Percentiles rank a stretch among this genome's conserved stretches.
Evolutionary conservation across 2,888 invertebrate species (phyloP).

Genomic region (Hoplodrina ambigua): DNA sequence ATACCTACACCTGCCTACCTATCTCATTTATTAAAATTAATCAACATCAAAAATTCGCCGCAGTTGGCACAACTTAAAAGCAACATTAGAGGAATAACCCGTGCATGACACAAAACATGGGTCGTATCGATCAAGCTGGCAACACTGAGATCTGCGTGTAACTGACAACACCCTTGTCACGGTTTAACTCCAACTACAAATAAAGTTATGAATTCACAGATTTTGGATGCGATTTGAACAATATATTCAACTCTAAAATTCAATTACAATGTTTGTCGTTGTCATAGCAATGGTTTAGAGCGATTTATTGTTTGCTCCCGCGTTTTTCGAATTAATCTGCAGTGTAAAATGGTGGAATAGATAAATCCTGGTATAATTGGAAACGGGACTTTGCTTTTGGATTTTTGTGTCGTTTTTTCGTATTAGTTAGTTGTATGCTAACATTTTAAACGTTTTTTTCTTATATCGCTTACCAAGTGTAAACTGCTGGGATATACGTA

Average conservation of each 20-base stretch:
- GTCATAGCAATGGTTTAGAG: conserved; percentile 39
- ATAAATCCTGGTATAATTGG: conserved; percentile 49
- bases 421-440: too few species aligned
- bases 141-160: conserved; percentile 59
- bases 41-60: neutral
- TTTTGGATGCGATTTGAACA: conserved; percentile 53
- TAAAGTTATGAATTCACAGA: conserved; percentile 63
- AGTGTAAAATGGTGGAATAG: conserved; percentile 40
- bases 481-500: too few species aligned
- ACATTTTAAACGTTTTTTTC: neutral
- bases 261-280: conserved; percentile 56
- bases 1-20: too few species aligned
- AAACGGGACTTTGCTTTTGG: conserved; percentile 17
- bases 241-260: conserved; percentile 55
- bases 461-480: too few species aligned
- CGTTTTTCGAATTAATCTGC: conserved; percentile 55
- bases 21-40: neutral
- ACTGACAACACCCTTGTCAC: conserved; percentile 75
- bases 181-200: conserved; percentile 62
- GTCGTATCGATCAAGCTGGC: conserved; percentile 40
- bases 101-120: conserved; percentile 33
- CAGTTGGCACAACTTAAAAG: conserved; percentile 7
- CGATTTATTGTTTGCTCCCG: conserved; percentile 39
- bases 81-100: conserved; percentile 14
- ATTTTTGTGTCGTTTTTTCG: neutral